phyloP scores from a whole-genome alignment of 1,140 invertebrate genomes.

The Pristionchus pacificus region DNA sequence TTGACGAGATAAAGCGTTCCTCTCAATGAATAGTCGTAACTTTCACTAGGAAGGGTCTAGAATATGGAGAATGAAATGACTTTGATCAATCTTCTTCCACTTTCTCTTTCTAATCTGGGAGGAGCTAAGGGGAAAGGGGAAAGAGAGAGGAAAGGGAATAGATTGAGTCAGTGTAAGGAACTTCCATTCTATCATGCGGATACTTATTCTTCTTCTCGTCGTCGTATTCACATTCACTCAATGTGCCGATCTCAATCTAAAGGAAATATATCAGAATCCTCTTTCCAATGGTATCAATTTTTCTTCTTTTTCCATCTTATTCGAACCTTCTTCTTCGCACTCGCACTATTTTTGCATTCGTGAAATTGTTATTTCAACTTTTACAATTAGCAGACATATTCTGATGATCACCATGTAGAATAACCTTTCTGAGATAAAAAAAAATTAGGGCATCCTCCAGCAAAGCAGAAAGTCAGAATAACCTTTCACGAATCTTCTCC shows the following conservation, averaged over 20 bases:
- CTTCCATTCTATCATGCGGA: background rate
- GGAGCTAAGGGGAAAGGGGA: background rate
- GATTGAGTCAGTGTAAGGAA: too few relatives aligned
- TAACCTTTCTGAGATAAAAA: background rate
- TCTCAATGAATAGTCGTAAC: background rate
- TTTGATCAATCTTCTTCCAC: background rate
- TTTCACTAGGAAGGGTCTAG: background rate
- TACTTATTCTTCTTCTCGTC: background rate
- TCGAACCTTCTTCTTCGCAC: background rate
- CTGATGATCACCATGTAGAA: too few relatives aligned
- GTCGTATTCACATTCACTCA: background rate
- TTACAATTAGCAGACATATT: too few relatives aligned
- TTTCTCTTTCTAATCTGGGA: background rate
- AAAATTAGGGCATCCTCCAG: too few relatives aligned
- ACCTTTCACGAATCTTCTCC: too few relatives aligned
- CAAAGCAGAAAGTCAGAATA: too few relatives aligned
- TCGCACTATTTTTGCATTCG: background rate
- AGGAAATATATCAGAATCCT: background rate
- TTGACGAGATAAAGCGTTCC: background rate
- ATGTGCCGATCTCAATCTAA: background rate
- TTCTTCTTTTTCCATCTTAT: background rate
- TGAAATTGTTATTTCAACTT: too few relatives aligned
- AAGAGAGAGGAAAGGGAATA: too few relatives aligned
- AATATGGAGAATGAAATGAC: background rate
- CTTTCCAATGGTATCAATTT: background rate